Conservation (phyloP, 2,113 vertebrate species). For the Tamias sibiricus region DNA sequence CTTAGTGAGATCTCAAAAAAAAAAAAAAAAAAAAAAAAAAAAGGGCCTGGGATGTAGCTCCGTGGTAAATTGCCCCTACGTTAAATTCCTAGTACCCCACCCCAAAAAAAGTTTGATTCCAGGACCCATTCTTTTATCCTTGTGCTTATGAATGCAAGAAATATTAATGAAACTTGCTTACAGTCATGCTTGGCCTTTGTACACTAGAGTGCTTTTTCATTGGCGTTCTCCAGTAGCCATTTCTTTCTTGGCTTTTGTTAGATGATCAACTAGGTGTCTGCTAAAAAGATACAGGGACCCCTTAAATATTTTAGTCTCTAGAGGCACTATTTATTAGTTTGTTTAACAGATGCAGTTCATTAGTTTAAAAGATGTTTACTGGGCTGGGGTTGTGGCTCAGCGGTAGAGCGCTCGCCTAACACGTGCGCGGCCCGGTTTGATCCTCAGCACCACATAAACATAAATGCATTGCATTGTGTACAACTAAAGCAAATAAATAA, state of each 20-base stretch:
- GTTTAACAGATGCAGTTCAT: neutral
- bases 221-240: neutral
- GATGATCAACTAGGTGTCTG: neutral
- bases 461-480: too few species aligned
- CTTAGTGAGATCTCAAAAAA: too few species aligned
- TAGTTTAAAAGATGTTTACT: neutral
- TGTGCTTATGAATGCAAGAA: neutral
- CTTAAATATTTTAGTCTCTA: neutral
- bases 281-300: neutral
- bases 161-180: neutral
- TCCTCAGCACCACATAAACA: too few species aligned
- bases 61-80: too few species aligned
- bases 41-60: too few species aligned
- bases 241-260: constrained; percentile 9
- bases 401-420: too few species aligned
- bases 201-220: neutral
- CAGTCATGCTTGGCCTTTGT: neutral
- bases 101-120: neutral
- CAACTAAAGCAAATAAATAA: too few species aligned
- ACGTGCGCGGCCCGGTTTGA: too few species aligned
- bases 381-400: too few species aligned
- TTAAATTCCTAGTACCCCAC: neutral
- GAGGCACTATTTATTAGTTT: neutral
- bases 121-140: neutral
- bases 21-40: too few species aligned